A percentile compares a stretch with the other conserved stretches of the same genome.
Conservation (phyloP, 2,797 vertebrate species). For the Cirrhinus molitorella region DNA sequence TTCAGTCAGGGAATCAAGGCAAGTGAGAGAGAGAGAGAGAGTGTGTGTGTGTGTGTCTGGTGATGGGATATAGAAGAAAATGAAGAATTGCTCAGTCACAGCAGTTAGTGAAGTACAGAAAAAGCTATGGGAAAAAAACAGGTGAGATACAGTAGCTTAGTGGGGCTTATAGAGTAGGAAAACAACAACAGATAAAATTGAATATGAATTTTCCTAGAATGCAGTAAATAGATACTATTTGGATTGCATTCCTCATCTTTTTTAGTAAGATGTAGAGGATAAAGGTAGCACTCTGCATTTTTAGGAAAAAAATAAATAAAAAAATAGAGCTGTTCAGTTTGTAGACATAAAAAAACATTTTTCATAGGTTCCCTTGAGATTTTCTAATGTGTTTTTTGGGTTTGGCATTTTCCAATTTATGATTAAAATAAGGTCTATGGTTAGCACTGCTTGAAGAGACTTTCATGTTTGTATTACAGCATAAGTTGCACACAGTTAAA, state of each 20-base stretch:
- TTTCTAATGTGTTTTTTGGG: not conserved
- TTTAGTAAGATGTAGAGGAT: not conserved
- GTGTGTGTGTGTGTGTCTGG: not conserved
- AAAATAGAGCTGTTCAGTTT: not conserved
- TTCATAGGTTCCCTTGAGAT: not conserved
- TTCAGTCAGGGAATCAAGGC: slow-evolving; percentile 24
- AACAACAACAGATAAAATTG: not conserved
- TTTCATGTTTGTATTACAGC: not conserved
- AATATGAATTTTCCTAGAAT: not conserved
- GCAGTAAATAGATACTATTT: not conserved
- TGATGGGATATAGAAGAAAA: not conserved
- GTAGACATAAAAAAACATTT: not conserved
- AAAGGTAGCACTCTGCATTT: not conserved
- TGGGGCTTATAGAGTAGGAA: not conserved
- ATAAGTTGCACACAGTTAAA: not conserved
- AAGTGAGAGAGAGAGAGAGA: not conserved
- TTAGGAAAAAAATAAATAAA: too few species aligned
- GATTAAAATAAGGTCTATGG: not conserved
- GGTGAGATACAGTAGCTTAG: not conserved
- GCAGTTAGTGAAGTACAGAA: not conserved
- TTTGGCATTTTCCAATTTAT: not conserved
- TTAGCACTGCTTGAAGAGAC: not conserved
- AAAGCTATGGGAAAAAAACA: not conserved
- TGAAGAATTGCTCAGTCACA: slow-evolving; percentile 9
- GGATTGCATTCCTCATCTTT: not conserved